Evolutionary conservation across 2,797 vertebrate genomes (phyloP), one percentile per base, ranked within the genome.

Genomic region (Neomorphus geoffroyi): DNA sequence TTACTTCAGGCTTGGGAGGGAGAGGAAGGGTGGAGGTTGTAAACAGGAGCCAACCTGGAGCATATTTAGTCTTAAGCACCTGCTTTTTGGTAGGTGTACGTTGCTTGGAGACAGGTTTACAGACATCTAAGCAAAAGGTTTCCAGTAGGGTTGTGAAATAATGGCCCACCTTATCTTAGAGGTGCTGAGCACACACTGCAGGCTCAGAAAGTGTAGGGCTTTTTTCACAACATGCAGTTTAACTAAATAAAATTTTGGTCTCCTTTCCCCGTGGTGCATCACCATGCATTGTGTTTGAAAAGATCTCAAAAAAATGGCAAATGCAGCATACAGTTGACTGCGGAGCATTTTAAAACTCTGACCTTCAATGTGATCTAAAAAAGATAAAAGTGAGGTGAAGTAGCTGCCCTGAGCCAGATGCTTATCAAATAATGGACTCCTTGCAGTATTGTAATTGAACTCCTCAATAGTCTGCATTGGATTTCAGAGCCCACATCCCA

Each of bases 231-330:
- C 6, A 3, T 46, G 26, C 9, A 16, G 0, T 78, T 84, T 86
- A 86, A 86, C 24, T 54, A 60, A 86, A 39, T 32, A 30, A 73
- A 62, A 56, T 14, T n/a, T 58, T 77, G 30, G 8, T 64, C 37
- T 79, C 50, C n/a, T 75, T 92, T 86, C 14, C 18, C 17, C 30
- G 2, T 61, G 60, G 43, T 62, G 3, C 43, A 79, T 89, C 15
- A 39, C 53, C 2, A 16, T 30, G 5, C 1, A 0, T 79, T 8
- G 0, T 46, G 0, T 46, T 51, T 58, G 24, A 69, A 58, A 82
- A 80, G 65, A 57, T 11, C 18, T 86, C 23, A 48, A 64, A 65
- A 86, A 81, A 43, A 43, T 51, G 26, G 39, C 35, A 23, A 88
- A 21, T 12, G 6, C 12, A 56, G 30, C 43, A 22, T 67, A 35